phyloP scores from a whole-genome alignment of 2,888 invertebrate species.

The Tachina lurida region DNA sequence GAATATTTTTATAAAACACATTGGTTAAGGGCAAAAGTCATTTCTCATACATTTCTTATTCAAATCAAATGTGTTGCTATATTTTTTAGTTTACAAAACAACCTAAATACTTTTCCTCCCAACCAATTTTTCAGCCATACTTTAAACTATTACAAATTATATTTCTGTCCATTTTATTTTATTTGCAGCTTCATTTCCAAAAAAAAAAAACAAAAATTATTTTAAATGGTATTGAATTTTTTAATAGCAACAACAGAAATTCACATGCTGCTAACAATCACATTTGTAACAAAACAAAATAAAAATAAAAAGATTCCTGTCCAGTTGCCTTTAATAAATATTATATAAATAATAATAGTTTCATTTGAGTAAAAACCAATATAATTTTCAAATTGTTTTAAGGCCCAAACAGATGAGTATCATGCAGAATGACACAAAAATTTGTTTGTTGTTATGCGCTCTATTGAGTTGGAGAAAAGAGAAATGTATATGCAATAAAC shows the following conservation, averaged over 20 bases:
- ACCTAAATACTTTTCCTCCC: no score
- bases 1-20: background rate
- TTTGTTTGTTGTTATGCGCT: background rate
- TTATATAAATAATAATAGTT: slow-evolving; percentile 15
- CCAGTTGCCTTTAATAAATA: slow-evolving; percentile 24
- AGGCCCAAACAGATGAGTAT: background rate
- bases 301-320: background rate
- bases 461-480: slow-evolving; percentile 1
- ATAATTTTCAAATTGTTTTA: background rate
- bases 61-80: no score
- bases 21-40: background rate
- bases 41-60: background rate
- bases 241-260: background rate
- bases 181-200: background rate
- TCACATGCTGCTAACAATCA: background rate
- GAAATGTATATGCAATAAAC: slow-evolving; percentile 5
- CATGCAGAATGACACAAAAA: background rate
- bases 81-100: no score
- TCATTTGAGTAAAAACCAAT: slow-evolving; percentile 7
- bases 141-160: background rate
- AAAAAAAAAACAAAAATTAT: background rate
- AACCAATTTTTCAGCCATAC: no score
- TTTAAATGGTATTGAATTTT: background rate
- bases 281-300: background rate
- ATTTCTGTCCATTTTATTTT: background rate